A percentile compares a stretch with the other conserved stretches of the same genome.
Evolutionary conservation across 2,888 invertebrate genomes (phyloP).

Genomic region (Platycheirus albimanus): DNA sequence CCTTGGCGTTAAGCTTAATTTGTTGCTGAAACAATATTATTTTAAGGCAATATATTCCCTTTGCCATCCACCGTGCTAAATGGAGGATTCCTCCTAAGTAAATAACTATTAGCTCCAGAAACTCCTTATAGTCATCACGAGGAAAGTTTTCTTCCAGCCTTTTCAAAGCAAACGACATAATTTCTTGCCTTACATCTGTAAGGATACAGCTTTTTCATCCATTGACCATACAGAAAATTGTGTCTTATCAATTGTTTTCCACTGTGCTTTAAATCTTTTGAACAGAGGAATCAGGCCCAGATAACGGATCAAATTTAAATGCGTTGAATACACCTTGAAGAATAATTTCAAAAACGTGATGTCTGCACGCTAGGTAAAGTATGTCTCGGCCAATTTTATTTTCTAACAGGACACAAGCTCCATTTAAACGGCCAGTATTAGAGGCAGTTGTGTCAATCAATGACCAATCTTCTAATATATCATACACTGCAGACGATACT

Average conservation of each 20-base stretch:
- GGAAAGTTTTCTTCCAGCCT: constrained; percentile 12
- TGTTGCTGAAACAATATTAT: constrained; percentile 39
- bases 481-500: too few relatives aligned
- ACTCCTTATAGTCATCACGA: constrained; percentile 23
- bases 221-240: neutral
- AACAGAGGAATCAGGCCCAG: constrained; percentile 18
- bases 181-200: constrained; percentile 13
- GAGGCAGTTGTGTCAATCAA: too few relatives aligned
- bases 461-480: too few relatives aligned
- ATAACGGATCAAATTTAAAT: neutral
- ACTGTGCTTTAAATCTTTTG: constrained; percentile 23
- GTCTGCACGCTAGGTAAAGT: constrained; percentile 1
- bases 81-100: constrained; percentile 23
- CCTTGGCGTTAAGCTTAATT: neutral
- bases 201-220: constrained; percentile 3
- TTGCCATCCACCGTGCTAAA: constrained; percentile 38
- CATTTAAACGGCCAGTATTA: too few relatives aligned
- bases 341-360: constrained; percentile 22
- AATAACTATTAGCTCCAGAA: constrained; percentile 21
- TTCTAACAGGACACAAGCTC: too few relatives aligned
- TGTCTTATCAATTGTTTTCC: constrained; percentile 11
- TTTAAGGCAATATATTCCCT: constrained; percentile 52
- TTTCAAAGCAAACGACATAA: neutral
- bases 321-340: constrained; percentile 29
- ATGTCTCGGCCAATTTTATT: constrained; percentile 12